phyloP scores from a whole-genome alignment of 1,140 invertebrate species.

The Neodiprion pinetum region DNA sequence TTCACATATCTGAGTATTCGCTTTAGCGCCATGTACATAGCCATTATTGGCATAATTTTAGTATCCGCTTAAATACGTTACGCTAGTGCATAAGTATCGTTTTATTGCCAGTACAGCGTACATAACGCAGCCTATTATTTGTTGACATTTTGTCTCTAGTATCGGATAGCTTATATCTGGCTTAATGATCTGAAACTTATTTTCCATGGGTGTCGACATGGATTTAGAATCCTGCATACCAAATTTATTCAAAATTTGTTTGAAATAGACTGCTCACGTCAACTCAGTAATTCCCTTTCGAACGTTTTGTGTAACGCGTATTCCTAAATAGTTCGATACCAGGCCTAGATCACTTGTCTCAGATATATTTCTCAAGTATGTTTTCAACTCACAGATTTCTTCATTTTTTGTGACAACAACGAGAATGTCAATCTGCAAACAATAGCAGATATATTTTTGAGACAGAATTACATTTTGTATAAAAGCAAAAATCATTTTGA shows the following conservation, averaged over 20 bases:
- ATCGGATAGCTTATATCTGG: neutral
- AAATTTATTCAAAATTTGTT: conserved; percentile 34
- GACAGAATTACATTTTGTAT: neutral
- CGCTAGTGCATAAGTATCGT: neutral
- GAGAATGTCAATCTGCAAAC: conserved; percentile 17
- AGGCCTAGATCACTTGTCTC: too few relatives aligned
- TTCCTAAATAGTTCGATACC: too few relatives aligned
- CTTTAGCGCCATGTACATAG: neutral
- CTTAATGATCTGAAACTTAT: neutral
- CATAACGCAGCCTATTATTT: neutral
- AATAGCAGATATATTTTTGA: too few relatives aligned
- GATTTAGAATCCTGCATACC: conserved; percentile 31
- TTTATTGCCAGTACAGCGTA: neutral
- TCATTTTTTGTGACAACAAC: conserved; percentile 24
- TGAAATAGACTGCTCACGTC: conserved; percentile 31
- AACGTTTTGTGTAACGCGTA: conserved; percentile 25
- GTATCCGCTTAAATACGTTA: neutral
- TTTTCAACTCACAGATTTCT: conserved; percentile 23
- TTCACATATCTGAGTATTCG: neutral
- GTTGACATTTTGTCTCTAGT: neutral
- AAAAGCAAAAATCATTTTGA: conserved; percentile 34
- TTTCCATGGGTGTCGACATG: conserved; percentile 27
- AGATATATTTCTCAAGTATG: conserved; percentile 29
- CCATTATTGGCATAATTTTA: neutral
- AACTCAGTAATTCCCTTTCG: conserved; percentile 26